Percentiles rank a stretch among this genome's conserved stretches.
These are phyloP conservation scores for Gari tellinella DNA, from an alignment of 2,888 invertebrate species.

Conservation along the genomic window DNA sequence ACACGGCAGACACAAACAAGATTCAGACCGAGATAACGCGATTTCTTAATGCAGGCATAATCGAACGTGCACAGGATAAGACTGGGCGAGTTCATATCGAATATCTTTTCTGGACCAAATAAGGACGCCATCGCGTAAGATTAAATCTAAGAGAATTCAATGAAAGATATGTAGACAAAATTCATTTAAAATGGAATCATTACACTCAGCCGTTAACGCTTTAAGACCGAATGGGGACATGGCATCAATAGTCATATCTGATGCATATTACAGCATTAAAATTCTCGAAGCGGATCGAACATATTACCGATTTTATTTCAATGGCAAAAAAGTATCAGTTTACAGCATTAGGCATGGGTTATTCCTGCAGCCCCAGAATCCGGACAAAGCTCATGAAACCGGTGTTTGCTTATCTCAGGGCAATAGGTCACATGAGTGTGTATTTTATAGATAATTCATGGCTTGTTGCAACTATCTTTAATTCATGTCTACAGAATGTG, in stretches of 20 bases:
- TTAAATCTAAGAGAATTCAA: constrained; percentile 19
- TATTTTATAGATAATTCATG: constrained; percentile 58
- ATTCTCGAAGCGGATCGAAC: constrained; percentile 21
- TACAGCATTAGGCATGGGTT: constrained; percentile 40
- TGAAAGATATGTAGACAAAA: constrained; percentile 17
- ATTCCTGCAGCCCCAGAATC: constrained; percentile 38
- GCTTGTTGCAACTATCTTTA: constrained; percentile 8
- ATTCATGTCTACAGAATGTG: constrained; percentile 25
- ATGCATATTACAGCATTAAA: constrained; percentile 46
- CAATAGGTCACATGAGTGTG: constrained; percentile 22
- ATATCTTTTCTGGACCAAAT: constrained; percentile 26
- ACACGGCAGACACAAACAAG: constrained; percentile 1
- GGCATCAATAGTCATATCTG: constrained; percentile 35
- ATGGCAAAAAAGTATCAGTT: constrained; percentile 39
- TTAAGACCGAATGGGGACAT: constrained; percentile 19
- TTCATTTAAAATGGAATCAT: constrained; percentile 25
- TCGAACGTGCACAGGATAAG: constrained; percentile 7
- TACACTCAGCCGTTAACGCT: constrained; percentile 14
- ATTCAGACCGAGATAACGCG: constrained; percentile 18
- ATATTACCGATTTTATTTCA: constrained; percentile 40
- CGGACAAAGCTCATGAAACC: constrained; percentile 61
- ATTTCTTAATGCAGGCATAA: constrained; percentile 14
- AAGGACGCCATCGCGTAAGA: constrained; percentile 10
- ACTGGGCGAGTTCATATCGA: constrained; percentile 15
- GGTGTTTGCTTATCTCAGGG: constrained; percentile 43